Evolutionary conservation across 2,888 invertebrate species (phyloP).

Genomic region (Rutpela maculata): DNA sequence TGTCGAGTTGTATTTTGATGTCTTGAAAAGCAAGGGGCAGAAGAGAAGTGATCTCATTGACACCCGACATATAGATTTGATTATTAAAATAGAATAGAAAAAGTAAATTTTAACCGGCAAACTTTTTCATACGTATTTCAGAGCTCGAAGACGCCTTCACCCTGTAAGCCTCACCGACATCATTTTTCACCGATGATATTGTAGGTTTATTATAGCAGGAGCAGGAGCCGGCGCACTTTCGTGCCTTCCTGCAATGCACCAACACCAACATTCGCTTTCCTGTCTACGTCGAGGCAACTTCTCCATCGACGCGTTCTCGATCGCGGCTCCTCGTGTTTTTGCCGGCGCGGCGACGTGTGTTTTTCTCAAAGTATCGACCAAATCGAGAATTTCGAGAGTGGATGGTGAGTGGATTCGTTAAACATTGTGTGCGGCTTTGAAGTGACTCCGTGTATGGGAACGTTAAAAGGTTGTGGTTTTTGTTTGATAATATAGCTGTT

Average conservation of each 20-base stretch:
- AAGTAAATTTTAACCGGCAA: too few relatives aligned
- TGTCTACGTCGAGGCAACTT: constrained; percentile 1
- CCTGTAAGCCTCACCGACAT: constrained; percentile 3
- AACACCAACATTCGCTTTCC: constrained; percentile 38
- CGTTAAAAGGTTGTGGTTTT: background rate
- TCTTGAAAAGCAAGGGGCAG: too few relatives aligned
- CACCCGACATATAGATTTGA: too few relatives aligned
- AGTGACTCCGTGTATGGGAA: background rate
- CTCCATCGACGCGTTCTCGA: background rate
- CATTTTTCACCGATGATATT: background rate
- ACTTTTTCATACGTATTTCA: background rate
- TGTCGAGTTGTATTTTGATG: too few relatives aligned
- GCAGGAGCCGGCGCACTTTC: constrained; percentile 48
- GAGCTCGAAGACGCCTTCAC: background rate
- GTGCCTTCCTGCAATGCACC: constrained; percentile 59
- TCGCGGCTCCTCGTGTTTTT: background rate
- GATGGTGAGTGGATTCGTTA: background rate
- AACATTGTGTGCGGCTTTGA: background rate
- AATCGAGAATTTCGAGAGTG: constrained; percentile 18
- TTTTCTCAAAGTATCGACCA: constrained; percentile 28
- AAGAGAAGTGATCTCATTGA: too few relatives aligned
- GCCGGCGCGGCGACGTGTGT: constrained; percentile 17
- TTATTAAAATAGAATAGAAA: too few relatives aligned
- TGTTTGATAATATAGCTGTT: background rate
- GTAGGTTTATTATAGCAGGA: constrained; percentile 7